phyloP scores from a whole-genome alignment of 2,797 vertebrate species.

The Anguilla obscura region DNA sequence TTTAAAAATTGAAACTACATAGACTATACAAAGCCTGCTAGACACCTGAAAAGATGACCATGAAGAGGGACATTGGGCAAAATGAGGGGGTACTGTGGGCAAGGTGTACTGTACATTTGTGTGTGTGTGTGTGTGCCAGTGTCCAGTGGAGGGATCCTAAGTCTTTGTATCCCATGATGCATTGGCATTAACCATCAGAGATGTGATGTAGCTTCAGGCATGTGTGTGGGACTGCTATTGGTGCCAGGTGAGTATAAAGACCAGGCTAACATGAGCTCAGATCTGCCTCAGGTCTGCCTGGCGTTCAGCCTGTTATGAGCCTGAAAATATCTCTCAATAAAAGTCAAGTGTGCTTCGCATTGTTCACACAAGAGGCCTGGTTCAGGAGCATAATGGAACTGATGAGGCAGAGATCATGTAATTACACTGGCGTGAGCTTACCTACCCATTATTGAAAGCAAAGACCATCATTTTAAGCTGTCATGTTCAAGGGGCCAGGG shows the following conservation, averaged over 20 bases:
- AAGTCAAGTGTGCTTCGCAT: slow-evolving; percentile 91
- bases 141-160: too few species aligned
- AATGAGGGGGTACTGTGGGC: too few species aligned
- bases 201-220: slow-evolving; percentile 48
- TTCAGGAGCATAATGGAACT: slow-evolving; percentile 89
- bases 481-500: slow-evolving; percentile 81
- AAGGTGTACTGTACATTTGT: too few species aligned
- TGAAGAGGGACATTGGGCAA: too few species aligned
- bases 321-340: slow-evolving; percentile 87
- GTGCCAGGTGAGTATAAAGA: slow-evolving; percentile 30
- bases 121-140: too few species aligned
- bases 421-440: slow-evolving; percentile 88
- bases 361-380: slow-evolving; percentile 89
- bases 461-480: slow-evolving; percentile 93
- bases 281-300: slow-evolving; percentile 40
- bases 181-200: slow-evolving; percentile 65
- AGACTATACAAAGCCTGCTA: too few species aligned
- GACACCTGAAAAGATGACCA: too few species aligned
- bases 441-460: slow-evolving; percentile 91
- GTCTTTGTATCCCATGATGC: slow-evolving; percentile 37
- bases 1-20: too few species aligned
- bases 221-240: not conserved
- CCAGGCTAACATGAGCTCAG: slow-evolving; percentile 28
- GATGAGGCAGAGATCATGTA: slow-evolving; percentile 86
- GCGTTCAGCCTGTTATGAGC: slow-evolving; percentile 57